Percentiles rank a stretch among this genome's conserved stretches.
Conservation (phyloP, 2,888 invertebrate genomes). For the Pristionchus japonicus region DNA sequence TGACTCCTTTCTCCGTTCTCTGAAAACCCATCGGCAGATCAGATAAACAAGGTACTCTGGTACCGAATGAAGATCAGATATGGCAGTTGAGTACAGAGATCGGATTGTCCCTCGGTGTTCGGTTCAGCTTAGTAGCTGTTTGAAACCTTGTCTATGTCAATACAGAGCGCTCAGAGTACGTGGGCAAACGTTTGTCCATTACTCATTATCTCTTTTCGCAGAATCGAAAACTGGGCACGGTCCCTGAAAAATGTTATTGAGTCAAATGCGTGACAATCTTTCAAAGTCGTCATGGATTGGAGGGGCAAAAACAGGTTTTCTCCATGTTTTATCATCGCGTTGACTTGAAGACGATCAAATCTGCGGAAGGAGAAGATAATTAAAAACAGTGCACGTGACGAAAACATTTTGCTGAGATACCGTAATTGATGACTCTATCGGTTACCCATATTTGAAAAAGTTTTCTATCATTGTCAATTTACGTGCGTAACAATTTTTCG, state of each 20-base stretch:
- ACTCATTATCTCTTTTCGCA: neutral
- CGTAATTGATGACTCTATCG: neutral
- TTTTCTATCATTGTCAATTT: neutral
- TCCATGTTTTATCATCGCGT: neutral
- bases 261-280: neutral
- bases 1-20: neutral
- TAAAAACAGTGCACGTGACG: neutral
- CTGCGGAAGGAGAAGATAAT: conserved; percentile 12
- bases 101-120: neutral
- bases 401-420: conserved; percentile 8
- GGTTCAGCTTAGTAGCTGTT: neutral
- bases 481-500: neutral
- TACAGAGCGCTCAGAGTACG: neutral
- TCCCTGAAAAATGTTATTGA: neutral
- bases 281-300: neutral
- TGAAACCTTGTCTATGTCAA: neutral
- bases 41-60: conserved; percentile 7
- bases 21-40: neutral
- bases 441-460: neutral
- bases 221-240: neutral
- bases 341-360: neutral
- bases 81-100: neutral
- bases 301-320: neutral
- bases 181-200: no score
- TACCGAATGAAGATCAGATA: neutral